phyloP scores from a whole-genome alignment of 2,113 vertebrate species.

The Mustela nigripes region DNA sequence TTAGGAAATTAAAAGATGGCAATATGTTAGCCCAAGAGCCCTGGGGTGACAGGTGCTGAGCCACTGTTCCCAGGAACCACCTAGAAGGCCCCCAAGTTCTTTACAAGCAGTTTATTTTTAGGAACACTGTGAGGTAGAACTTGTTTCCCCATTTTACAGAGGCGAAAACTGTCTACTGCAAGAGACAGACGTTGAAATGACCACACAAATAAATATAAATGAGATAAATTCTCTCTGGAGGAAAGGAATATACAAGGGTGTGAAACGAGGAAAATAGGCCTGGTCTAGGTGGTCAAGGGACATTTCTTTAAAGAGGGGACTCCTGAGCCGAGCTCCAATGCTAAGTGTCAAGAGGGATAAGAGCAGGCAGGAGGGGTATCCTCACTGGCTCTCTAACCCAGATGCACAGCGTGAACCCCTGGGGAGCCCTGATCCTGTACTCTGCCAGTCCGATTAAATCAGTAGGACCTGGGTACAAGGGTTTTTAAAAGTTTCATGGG shows the following conservation, averaged over 20 bases:
- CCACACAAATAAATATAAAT: background rate
- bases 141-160: background rate
- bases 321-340: background rate
- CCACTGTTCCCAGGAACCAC: background rate
- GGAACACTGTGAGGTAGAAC: background rate
- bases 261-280: background rate
- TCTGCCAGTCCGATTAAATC: background rate
- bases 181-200: background rate
- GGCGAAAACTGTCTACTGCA: background rate
- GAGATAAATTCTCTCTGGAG: background rate
- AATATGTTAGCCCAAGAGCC: accelerated
- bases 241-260: background rate
- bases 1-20: background rate
- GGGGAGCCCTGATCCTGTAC: background rate
- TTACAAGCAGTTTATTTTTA: background rate
- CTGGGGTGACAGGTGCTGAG: background rate
- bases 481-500: background rate
- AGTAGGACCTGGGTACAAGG: background rate
- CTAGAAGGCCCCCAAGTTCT: background rate
- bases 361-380: background rate
- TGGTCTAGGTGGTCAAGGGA: background rate
- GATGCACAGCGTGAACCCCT: background rate
- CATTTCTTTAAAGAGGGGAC: background rate
- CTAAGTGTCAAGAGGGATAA: background rate
- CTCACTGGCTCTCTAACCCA: background rate